phyloP scores from a whole-genome alignment of 2,888 invertebrate species.

The Cheilosia grossa region DNA sequence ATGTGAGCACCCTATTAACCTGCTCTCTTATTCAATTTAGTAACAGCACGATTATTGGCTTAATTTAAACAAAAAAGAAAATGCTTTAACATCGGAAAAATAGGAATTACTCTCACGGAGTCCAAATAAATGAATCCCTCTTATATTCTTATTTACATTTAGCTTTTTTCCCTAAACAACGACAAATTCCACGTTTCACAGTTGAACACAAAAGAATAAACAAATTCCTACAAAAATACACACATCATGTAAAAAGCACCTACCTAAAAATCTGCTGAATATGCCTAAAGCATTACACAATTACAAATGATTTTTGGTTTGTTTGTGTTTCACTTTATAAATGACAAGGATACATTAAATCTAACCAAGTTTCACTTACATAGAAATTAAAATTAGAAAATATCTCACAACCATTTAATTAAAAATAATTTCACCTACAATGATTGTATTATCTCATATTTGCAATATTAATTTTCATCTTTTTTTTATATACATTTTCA shows the following conservation, averaged over 20 bases:
- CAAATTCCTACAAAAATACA: slow-evolving; percentile 10
- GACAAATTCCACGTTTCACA: slow-evolving; percentile 33
- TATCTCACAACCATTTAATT: slow-evolving; percentile 74
- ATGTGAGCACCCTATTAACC: not conserved
- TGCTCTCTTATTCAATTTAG: not conserved
- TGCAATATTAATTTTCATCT: slow-evolving; percentile 20
- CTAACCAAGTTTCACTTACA: slow-evolving; percentile 61
- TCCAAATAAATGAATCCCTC: slow-evolving; percentile 6
- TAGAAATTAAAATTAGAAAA: slow-evolving; percentile 61
- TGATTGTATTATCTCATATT: slow-evolving; percentile 67
- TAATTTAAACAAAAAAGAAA: not conserved
- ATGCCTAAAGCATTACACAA: slow-evolving; percentile 45
- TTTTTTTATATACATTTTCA: slow-evolving; percentile 40
- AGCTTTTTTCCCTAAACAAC: slow-evolving; percentile 13
- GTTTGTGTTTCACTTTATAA: slow-evolving; percentile 30
- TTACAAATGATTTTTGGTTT: slow-evolving; percentile 15
- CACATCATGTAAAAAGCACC: slow-evolving; percentile 58
- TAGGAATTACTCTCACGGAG: slow-evolving; percentile 2
- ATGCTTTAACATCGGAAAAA: slow-evolving; percentile 11
- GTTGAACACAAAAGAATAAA: slow-evolving; percentile 15
- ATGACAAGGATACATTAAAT: slow-evolving; percentile 40
- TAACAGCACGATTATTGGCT: slow-evolving; percentile 37
- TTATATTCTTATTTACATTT: slow-evolving; percentile 19
- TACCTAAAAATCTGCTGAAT: slow-evolving; percentile 49
- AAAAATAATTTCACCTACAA: slow-evolving; percentile 69